Evolutionary conservation across 2,888 invertebrate genomes (phyloP).

Genomic region (Lochmaea capreae): DNA sequence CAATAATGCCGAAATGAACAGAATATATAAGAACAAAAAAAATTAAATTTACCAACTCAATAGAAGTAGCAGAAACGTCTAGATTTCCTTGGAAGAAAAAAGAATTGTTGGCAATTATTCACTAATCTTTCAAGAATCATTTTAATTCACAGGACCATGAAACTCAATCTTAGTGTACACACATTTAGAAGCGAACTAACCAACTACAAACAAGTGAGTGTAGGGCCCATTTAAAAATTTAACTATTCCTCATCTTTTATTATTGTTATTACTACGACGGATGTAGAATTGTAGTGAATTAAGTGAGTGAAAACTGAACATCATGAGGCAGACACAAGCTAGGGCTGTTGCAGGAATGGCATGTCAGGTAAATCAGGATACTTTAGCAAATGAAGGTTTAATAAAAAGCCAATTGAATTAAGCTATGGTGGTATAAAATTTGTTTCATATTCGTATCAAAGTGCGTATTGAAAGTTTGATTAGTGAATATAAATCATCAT

Average conservation of each 20-base stretch:
- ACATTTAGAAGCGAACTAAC: conserved; percentile 21
- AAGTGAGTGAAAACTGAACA: conserved; percentile 39
- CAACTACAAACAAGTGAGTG: conserved; percentile 21
- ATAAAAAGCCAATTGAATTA: background rate
- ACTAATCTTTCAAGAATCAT: conserved; percentile 33
- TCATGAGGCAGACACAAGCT: conserved; percentile 52
- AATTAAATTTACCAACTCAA: background rate
- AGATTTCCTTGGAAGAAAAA: conserved; percentile 38
- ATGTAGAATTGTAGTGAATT: conserved; percentile 44
- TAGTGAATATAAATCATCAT: background rate
- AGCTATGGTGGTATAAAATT: background rate
- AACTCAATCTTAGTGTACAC: conserved; percentile 41
- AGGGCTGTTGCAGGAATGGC: conserved; percentile 54
- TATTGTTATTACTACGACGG: conserved; percentile 31
- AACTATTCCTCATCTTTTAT: conserved; percentile 3
- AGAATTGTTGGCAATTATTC: conserved; percentile 37
- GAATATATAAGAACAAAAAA: background rate
- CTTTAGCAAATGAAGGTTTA: background rate
- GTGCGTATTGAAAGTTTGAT: no score
- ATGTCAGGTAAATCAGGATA: conserved; percentile 49
- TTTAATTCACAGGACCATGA: conserved; percentile 51
- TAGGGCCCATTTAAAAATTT: conserved; percentile 23
- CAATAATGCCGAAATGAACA: no score
- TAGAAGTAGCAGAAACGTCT: background rate
- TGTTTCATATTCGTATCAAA: no score